phyloP scores from a whole-genome alignment of 1,140 invertebrate species.

The Drosophila sulfurigaster region DNA sequence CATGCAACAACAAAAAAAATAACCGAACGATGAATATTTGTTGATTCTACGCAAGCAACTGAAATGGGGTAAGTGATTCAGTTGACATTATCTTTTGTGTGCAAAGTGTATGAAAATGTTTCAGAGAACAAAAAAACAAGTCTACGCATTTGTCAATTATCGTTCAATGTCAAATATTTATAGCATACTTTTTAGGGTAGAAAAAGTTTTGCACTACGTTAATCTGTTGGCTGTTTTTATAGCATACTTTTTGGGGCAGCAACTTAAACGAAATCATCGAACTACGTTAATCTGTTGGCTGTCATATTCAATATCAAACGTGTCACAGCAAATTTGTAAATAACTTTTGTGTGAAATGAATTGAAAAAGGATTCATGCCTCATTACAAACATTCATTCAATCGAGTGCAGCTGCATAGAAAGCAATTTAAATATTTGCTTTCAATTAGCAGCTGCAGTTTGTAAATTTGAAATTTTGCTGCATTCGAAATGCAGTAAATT shows the following conservation, averaged over 20 bases:
- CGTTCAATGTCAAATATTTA: no score
- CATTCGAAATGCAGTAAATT: constrained; percentile 30
- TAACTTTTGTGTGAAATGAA: neutral
- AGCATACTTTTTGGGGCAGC: neutral
- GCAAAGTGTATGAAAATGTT: no score
- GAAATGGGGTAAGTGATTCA: neutral
- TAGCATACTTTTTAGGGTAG: neutral
- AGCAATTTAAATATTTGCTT: constrained; percentile 58
- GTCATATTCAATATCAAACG: neutral
- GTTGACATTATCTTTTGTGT: constrained; percentile 1
- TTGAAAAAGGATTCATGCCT: constrained; percentile 9
- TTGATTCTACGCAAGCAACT: neutral
- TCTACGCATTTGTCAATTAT: no score
- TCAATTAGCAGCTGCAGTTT: constrained; percentile 51
- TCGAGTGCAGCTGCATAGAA: neutral
- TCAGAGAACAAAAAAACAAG: neutral
- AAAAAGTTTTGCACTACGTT: no score
- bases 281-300: no score
- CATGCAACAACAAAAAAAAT: constrained; percentile 8
- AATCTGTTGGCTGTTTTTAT: neutral
- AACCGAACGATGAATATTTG: neutral
- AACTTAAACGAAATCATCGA: no score
- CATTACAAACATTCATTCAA: neutral
- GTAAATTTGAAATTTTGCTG: constrained; percentile 19
- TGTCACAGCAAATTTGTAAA: neutral